Evolutionary conservation across 2,113 vertebrate species (phyloP), one percentile per base, ranked within the genome.

Genomic region (Anser cygnoides): DNA sequence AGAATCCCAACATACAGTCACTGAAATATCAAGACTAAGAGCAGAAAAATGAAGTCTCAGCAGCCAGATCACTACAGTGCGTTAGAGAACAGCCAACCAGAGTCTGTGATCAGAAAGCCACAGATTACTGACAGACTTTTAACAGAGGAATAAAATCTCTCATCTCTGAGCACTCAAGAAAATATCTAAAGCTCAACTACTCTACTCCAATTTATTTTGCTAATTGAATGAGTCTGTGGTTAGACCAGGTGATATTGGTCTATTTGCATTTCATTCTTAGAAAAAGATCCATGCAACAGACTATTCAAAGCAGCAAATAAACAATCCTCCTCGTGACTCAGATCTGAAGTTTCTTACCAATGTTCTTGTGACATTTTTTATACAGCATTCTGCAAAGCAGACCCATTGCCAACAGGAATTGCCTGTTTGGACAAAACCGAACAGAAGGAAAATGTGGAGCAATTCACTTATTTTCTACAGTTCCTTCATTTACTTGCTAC

Each of bases 301-400:
- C 35, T 37, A 46, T 46, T 85, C 74, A 75, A 83, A 52, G 7
- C 29, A 39, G 37, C 35, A 76, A 55, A 79, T 19, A 43, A 85
- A 37, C 20, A 54, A 9, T 14, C 21, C 2, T 1, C 5, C 15
- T 29, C 0, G 0, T 26, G 37, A 26, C 17, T 9, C 13, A 46
- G 25, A 44, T 14, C 46, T 50, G 25, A 37, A 82, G 46, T 19
- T 81, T n/a, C 70, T 65, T 80, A 41, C 19, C 3, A 1, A 2
- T 4, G 67, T 17, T 83, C 44, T 35, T 15, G n/a, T 33, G 79
- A 44, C 18, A 7, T 39, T 37, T 25, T 3, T 29, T n/a, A 26
- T 61, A 21, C 44, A 5, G 54, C 50, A 13, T 44, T n/a, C 43
- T 61, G 35, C 26, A 35, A 74, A 70, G 33, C 72, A 71, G n/a